A percentile compares a stretch with the other conserved stretches of the same genome.
These are phyloP conservation scores for Tenthredo amoena DNA, from an alignment of 2,888 invertebrate species.

Conservation along the genomic window DNA sequence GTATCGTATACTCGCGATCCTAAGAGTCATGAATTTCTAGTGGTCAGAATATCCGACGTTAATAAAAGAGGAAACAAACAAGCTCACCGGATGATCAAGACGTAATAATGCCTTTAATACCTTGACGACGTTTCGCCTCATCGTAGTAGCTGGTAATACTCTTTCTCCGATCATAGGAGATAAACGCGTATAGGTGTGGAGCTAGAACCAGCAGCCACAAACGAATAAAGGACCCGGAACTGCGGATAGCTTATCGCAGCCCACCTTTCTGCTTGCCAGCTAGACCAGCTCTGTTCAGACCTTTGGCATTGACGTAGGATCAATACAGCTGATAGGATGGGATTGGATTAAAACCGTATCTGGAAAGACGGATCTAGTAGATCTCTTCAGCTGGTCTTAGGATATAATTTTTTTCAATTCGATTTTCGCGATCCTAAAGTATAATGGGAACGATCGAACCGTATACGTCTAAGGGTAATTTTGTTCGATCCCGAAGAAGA, in stretches of 20 bases:
- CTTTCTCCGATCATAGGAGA: background rate
- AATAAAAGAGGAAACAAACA: background rate
- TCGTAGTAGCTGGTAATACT: background rate
- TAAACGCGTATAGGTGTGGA: background rate
- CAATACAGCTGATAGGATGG: constrained; percentile 61
- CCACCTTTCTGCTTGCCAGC: constrained; percentile 36
- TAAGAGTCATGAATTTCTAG: background rate
- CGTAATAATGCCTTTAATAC: background rate
- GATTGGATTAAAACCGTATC: constrained; percentile 52
- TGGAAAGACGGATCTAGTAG: constrained; percentile 8
- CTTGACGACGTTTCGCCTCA: background rate
- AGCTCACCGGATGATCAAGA: background rate
- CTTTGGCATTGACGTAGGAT: constrained; percentile 66
- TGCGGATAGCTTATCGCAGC: constrained; percentile 48
- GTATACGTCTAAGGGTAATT: background rate
- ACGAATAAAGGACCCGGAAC: constrained; percentile 38
- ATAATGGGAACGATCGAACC: background rate
- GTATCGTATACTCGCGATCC: background rate
- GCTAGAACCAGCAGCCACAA: constrained; percentile 13
- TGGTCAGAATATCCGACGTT: background rate
- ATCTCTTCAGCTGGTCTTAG: background rate
- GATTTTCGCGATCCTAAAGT: background rate
- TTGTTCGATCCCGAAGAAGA: background rate
- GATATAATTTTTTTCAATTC: background rate
- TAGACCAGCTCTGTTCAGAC: constrained; percentile 50